A percentile compares a stretch with the other conserved stretches of the same genome.
These are phyloP conservation scores for Oscheius sp. DNA, from an alignment of 2,888 invertebrate genomes.

Conservation along the genomic window DNA sequence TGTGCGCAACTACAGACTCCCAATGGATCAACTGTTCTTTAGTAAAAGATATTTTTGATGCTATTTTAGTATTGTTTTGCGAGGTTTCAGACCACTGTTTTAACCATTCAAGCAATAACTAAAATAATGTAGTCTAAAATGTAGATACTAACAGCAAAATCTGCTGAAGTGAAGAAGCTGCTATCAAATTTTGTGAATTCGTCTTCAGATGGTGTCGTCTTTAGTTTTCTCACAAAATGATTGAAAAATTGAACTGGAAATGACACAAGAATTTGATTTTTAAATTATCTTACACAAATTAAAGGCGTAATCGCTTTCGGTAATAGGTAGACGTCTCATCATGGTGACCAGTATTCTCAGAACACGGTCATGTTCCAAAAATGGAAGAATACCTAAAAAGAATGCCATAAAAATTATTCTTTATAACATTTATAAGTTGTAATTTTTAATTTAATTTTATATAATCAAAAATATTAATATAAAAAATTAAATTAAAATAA, in stretches of 20 bases:
- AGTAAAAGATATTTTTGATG: slow-evolving; percentile 1
- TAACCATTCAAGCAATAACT: slow-evolving; percentile 5
- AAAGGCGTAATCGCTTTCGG: background rate
- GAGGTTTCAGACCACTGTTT: background rate
- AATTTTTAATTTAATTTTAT: background rate
- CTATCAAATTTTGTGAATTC: background rate
- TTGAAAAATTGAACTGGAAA: background rate
- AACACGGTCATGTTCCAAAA: background rate
- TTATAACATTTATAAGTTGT: background rate
- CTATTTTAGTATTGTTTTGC: background rate
- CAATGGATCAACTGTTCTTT: background rate
- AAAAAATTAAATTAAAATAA: no score
- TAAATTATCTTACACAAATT: no score
- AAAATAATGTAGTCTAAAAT: background rate
- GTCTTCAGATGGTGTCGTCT: background rate
- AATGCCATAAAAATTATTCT: no score
- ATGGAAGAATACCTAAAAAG: background rate
- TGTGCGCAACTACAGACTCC: background rate
- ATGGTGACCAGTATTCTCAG: background rate
- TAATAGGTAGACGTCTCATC: background rate
- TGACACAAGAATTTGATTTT: background rate
- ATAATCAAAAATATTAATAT: no score
- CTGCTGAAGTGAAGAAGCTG: background rate
- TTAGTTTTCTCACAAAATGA: background rate
- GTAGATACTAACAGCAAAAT: background rate